Evolutionary conservation across 2,113 vertebrate species (phyloP), one percentile per base, ranked within the genome.

Genomic region (Dinomys branickii): DNA sequence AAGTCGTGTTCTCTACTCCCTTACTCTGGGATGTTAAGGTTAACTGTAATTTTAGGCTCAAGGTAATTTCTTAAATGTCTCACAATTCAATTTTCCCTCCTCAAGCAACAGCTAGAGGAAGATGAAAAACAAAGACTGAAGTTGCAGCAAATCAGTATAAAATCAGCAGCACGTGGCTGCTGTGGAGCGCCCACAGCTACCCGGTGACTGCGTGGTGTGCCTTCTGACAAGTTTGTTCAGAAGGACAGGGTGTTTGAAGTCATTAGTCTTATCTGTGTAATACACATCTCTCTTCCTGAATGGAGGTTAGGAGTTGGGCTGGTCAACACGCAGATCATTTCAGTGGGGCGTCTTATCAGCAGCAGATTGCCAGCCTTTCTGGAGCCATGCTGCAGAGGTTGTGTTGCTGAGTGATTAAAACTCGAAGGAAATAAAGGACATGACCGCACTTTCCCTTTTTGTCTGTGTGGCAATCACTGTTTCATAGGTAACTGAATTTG

Each of bases 211-310:
- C 19, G 28, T 67, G 8, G 9, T 78, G 58, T 91, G 28, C 85
- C 69, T 95, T 75, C 80, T 84, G 91, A 88, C 41, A 78, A 91
- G 83, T 89, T 91, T 90, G 19, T 83, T 93, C 78, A n/a, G 2
- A 52, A 77, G 44, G 85, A 73, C 61, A 26, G 28, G n/a, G 86
- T 19, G 20, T 86, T 52, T 87, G 85, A 97, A 96, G 91, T 94
- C 93, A 90, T 97, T 88, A 67, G 22, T 85, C 50, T 95, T 59
- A 59, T 75, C 97, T 97, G 35, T 77, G 97, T 93, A 88, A 73
- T 67, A 83, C 19, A 47, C 87, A 82, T 96, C 59, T 87, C 58
- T 44, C 10, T 92, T 97, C 94, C 95, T 61, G 52, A 82, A 50
- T 97, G 95, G 73, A 78, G 84, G 71, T 73, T 19, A 52, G 59